A percentile compares a stretch with the other conserved stretches of the same genome.
Conservation (phyloP, 2,888 invertebrate species). For the Schrankia costaestrigalis region DNA sequence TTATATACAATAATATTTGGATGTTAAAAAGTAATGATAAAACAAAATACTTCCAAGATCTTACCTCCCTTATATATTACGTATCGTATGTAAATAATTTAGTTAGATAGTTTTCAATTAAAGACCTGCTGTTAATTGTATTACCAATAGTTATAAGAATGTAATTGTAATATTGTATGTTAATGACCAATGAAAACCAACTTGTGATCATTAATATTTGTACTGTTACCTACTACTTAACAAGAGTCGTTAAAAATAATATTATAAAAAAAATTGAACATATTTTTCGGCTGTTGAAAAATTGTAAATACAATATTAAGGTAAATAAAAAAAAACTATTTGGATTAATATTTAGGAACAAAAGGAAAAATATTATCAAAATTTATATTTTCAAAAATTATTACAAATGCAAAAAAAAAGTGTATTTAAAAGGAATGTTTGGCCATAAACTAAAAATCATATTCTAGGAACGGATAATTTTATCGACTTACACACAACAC, state of each 20-base stretch:
- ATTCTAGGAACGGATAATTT: slow-evolving; percentile 67
- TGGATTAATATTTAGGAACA: slow-evolving; percentile 81
- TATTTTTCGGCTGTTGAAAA: slow-evolving; percentile 82
- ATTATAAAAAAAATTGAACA: slow-evolving; percentile 76
- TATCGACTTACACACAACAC: slow-evolving; percentile 73
- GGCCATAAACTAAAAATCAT: slow-evolving; percentile 73
- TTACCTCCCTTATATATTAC: slow-evolving; percentile 25
- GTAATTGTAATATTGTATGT: slow-evolving; percentile 77
- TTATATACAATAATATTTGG: slow-evolving; percentile 17
- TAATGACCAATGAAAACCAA: slow-evolving; percentile 83
- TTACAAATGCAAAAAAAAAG: slow-evolving; percentile 77
- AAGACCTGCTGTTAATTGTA: slow-evolving; percentile 77
- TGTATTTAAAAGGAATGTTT: slow-evolving; percentile 76
- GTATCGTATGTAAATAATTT: slow-evolving; percentile 59
- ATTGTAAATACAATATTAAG: slow-evolving; percentile 81
- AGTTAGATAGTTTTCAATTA: slow-evolving; percentile 54
- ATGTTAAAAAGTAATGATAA: slow-evolving; percentile 23
- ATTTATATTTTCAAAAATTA: slow-evolving; percentile 82
- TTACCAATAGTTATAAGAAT: slow-evolving; percentile 71
- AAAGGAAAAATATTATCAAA: slow-evolving; percentile 79
- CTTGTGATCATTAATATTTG: slow-evolving; percentile 83
- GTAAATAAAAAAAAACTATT: slow-evolving; percentile 80
- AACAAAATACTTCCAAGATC: slow-evolving; percentile 24
- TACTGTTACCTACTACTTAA: slow-evolving; percentile 82
- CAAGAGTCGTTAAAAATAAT: slow-evolving; percentile 82